A percentile compares a stretch with the other conserved stretches of the same genome.
phyloP scores from a whole-genome alignment of 2,113 vertebrate genomes.

The Spermophilus dauricus region DNA sequence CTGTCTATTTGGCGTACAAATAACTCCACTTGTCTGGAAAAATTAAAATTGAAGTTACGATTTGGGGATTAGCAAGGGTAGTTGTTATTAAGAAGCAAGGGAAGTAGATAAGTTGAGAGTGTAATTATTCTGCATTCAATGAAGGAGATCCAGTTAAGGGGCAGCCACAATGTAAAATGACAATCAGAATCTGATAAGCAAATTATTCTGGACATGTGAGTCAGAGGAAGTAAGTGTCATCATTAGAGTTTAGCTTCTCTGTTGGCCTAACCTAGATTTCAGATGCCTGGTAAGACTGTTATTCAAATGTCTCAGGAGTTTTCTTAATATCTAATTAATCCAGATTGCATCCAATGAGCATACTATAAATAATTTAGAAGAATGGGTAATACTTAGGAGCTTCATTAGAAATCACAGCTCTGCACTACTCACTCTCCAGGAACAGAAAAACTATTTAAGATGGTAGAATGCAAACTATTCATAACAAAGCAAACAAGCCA shows the following conservation, averaged over 20 bases:
- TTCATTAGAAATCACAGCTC: background rate
- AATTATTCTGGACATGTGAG: background rate
- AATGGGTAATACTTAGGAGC: background rate
- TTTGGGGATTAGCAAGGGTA: too few relatives aligned
- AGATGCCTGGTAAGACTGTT: background rate
- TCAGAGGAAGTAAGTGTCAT: background rate
- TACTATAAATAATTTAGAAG: slow-evolving; percentile 15
- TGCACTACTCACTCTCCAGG: background rate
- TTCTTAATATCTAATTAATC: background rate
- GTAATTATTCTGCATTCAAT: background rate
- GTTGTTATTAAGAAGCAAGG: too few relatives aligned
- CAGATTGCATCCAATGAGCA: background rate
- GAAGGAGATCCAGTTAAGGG: background rate
- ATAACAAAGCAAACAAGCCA: background rate
- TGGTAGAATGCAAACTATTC: background rate
- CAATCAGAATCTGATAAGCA: background rate
- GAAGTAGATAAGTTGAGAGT: background rate
- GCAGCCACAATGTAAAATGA: background rate
- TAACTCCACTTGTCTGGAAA: background rate
- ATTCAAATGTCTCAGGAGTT: background rate
- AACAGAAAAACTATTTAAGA: background rate
- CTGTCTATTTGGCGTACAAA: background rate
- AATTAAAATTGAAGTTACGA: too few relatives aligned
- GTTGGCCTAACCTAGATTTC: background rate
- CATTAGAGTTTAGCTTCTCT: background rate